Base-by-base conservation (phyloP, 2,888 invertebrate genomes). In the Nemapogon koenigi region DNA sequence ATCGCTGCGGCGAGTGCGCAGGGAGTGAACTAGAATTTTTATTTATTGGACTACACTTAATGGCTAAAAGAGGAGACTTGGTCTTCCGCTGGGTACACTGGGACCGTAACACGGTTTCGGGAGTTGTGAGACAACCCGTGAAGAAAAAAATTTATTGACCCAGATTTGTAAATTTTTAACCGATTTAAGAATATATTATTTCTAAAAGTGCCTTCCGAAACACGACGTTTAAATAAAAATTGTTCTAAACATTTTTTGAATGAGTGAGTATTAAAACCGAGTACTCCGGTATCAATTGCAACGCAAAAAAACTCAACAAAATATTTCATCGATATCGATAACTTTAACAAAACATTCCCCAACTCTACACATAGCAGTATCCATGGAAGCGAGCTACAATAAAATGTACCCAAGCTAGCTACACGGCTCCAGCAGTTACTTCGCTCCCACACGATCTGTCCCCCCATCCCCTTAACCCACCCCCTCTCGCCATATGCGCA, bases 341-440 rank as follows among this genome's bases (percentile, higher is more conserved):
- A 66, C 65, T 52, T 42, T 45, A 42, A 43, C 38, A 41, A 49
- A 38, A 7, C 10, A 13, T 25, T 8, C 25, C 57, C 49, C 57
- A 58, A 58, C 64, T 57, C 56, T 48, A 52, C 55, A 51, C 50
- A 25, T 60, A 58, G 64, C 58, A 65, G 69, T 70, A 73, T 72
- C 71, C 67, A 67, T 66, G 70, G 71, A 69, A 63, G 64, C 63
- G 62, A 67, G 72, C 68, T 75, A 75, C 75, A 76, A 75, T 78
- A 76, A 78, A 78, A 76, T 72, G 73, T 78, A 73, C 71, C 71
- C 67, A 58, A 69, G 70, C 71, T 68, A 69, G 73, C 70, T 73
- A 70, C 72, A 67, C 36, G 70, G 68, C 71, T 64, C 64, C 71
- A 73, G 72, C 75, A 71, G 75, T 72, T 70, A 70, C 66, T 68